These are phyloP conservation scores for Atherinosoma microstoma DNA, from an alignment of 2,797 vertebrate species.

Conservation along the genomic window DNA sequence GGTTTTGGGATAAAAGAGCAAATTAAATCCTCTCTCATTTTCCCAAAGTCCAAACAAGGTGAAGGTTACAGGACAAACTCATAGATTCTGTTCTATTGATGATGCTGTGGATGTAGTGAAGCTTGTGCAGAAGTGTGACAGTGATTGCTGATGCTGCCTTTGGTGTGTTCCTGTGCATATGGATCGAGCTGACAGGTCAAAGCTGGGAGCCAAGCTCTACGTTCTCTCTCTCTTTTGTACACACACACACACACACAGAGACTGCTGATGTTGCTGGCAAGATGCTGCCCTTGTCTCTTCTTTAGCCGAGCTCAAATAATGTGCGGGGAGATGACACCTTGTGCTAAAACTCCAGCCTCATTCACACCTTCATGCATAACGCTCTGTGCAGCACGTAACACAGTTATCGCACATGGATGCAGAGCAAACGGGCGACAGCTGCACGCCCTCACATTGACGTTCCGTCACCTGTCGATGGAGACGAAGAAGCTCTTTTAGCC, in stretches of 20 bases:
- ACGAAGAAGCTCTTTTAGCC: constrained; percentile 61
- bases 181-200: constrained; percentile 44
- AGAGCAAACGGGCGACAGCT: constrained; percentile 61
- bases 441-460: constrained; percentile 67
- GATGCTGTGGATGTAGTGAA: constrained; percentile 21
- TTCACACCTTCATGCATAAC: constrained; percentile 54
- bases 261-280: constrained; percentile 30
- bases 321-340: constrained; percentile 54
- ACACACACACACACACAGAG: constrained; percentile 12
- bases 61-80: constrained; percentile 61
- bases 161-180: constrained; percentile 25
- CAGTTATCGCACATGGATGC: constrained; percentile 17
- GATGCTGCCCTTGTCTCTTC: constrained; percentile 29
- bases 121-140: constrained; percentile 49
- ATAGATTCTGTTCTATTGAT: constrained; percentile 27
- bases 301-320: constrained; percentile 56
- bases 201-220: constrained; percentile 29
- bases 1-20: constrained; percentile 47
- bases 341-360: constrained; percentile 61
- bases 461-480: constrained; percentile 72
- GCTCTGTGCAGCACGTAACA: constrained; percentile 36
- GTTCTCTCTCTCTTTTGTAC: not conserved
- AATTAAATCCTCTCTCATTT: constrained; percentile 73
- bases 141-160: constrained; percentile 57
- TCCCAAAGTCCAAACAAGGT: constrained; percentile 54